Evolutionary conservation across 2,888 invertebrate species (phyloP), one percentile per base, ranked within the genome.

Genomic region (Bellardia bayeri): DNA sequence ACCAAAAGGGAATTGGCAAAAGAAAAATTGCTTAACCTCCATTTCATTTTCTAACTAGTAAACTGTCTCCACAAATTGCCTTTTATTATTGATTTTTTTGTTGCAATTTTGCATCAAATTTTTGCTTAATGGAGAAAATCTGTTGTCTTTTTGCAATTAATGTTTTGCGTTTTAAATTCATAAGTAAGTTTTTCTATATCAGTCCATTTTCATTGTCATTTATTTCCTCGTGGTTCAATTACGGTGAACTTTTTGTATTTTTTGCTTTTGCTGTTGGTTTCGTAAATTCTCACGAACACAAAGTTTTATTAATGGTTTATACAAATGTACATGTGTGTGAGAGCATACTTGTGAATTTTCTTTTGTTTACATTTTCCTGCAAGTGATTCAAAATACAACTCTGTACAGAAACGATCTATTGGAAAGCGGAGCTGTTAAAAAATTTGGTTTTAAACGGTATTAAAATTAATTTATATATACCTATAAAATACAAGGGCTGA

Each of bases 221-320:
- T 66, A 72, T 74, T 87, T 82, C 87, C 87, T 87, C 87, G 87
- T 87, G 87, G 85, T 87, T 85, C 61, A 78, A 82, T 85, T 82
- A 75, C 74, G 82, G 68, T 87, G 75, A 81, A 74, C 51, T 69
- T 64, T 54, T 82, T 78, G 76, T 42, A 56, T 56, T 49, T 75
- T 86, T 75, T 75, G 23, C 37, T 69, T 82, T 30, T 83, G 64
- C 71, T 78, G 75, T 64, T 64, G 76, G 45, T 68, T 82, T 86
- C 75, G 54, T 75, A 11, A 45, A 71, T 33, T 71, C 80, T 40
- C 58, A 63, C 23, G 8, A 54, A 80, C 40, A 78, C 71, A 58
- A 23, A 23, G 23, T 23, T 16, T 49, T 49, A 23, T 23, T 51
- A 14, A 23, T n/a, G 30, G 33, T 49, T 7, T 42, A 8, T 23